Evolutionary conservation across 2,113 vertebrate species (phyloP).

Genomic region (Uropsilus gracilis): DNA sequence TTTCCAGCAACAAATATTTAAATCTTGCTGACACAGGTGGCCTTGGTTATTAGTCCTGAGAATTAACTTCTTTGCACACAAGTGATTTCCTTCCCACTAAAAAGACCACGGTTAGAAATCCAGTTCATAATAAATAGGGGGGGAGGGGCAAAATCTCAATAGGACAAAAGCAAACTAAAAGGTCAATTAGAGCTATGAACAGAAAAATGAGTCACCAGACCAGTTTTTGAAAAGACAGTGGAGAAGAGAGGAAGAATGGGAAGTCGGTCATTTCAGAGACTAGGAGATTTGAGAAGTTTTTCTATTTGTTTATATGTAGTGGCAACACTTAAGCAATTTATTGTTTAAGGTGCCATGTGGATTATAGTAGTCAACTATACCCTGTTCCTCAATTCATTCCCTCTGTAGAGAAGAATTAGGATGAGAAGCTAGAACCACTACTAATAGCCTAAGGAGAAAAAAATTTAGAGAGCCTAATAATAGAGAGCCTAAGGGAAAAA

Average conservation of each 20-base stretch:
- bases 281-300: background rate
- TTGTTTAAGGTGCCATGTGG: background rate
- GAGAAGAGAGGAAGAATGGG: background rate
- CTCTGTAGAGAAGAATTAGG: background rate
- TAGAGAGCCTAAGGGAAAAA: background rate
- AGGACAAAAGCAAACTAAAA: background rate
- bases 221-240: background rate
- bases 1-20: background rate
- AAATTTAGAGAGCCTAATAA: background rate
- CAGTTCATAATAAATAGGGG: background rate
- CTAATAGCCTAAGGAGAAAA: background rate
- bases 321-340: background rate
- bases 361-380: background rate
- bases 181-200: background rate
- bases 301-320: background rate
- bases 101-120: constrained; percentile 10
- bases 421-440: background rate
- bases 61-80: background rate
- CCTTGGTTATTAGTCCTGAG: background rate
- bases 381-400: background rate
- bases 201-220: background rate
- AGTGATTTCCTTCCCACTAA: background rate
- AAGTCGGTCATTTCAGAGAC: background rate
- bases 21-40: background rate
- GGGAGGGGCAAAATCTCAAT: background rate